These are phyloP conservation scores for Silurus asotus DNA, from an alignment of 2,113 vertebrate genomes.

Conservation along the genomic window DNA sequence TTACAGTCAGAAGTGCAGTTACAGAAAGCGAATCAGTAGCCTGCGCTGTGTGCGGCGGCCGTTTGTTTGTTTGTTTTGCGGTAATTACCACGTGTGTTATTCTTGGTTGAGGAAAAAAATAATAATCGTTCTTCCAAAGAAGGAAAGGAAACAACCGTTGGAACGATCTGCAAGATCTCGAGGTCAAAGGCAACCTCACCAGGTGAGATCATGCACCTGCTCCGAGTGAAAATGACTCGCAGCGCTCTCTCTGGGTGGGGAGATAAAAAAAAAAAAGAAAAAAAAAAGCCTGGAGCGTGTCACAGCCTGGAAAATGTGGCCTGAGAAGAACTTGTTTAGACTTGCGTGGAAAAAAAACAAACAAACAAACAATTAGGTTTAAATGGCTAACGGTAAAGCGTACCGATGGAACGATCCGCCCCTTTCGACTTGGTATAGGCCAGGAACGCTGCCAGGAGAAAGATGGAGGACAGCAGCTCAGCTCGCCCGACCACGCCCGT, in stretches of 20 bases:
- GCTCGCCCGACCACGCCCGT: conserved; percentile 97
- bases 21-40: background rate
- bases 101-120: background rate
- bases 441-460: conserved; percentile 92
- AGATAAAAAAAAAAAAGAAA: background rate
- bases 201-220: background rate
- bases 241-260: background rate
- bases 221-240: background rate
- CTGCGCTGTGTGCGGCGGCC: background rate
- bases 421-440: conserved; percentile 93
- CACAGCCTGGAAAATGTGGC: background rate
- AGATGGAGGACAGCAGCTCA: conserved; percentile 95
- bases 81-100: background rate
- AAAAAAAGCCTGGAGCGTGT: background rate
- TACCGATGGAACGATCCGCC: conserved; percentile 88
- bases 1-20: background rate
- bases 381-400: conserved; percentile 41
- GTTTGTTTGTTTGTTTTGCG: background rate
- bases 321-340: background rate
- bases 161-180: background rate
- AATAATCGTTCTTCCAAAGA: background rate
- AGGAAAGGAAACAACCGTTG: background rate
- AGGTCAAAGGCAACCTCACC: background rate
- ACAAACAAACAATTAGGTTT: background rate
- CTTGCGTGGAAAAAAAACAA: background rate